Evolutionary conservation across 2,888 invertebrate genomes (phyloP).

Genomic region (Girardia tigrina): DNA sequence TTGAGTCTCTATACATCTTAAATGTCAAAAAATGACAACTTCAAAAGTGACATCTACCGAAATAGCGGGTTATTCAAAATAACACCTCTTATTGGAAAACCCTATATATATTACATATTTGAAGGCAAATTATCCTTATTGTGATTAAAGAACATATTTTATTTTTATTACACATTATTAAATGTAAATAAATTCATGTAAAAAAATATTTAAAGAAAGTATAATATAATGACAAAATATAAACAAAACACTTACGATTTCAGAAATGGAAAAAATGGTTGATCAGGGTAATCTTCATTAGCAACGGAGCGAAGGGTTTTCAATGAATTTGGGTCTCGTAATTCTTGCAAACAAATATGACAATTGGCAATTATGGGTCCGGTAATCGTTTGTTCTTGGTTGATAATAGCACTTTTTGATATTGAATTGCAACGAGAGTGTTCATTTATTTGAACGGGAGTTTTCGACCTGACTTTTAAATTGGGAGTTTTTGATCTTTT

Average conservation of each 20-base stretch:
- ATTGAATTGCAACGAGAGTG: neutral
- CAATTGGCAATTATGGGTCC: conserved; percentile 25
- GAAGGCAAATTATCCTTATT: too few species aligned
- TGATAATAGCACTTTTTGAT: neutral
- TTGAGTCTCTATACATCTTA: too few species aligned
- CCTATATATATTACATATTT: too few species aligned
- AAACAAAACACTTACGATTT: neutral
- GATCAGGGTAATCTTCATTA: neutral
- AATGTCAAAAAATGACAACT: too few species aligned
- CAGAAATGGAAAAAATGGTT: conserved; percentile 27
- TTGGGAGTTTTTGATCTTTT: neutral
- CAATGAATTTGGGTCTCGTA: conserved; percentile 9
- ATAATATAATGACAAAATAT: neutral
- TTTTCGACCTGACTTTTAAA: neutral
- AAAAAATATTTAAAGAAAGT: neutral
- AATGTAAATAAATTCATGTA: too few species aligned
- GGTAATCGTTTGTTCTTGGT: neutral
- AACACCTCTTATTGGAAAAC: too few species aligned
- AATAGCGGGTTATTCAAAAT: too few species aligned
- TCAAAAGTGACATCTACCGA: too few species aligned
- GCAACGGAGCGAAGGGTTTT: conserved; percentile 20
- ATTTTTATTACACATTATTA: too few species aligned
- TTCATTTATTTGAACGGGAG: neutral
- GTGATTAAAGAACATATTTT: too few species aligned
- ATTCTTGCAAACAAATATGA: conserved; percentile 2